Percentiles rank a stretch among this genome's conserved stretches.
Conservation (phyloP, 2,888 invertebrate genomes). For the Pegoplata infirma region DNA sequence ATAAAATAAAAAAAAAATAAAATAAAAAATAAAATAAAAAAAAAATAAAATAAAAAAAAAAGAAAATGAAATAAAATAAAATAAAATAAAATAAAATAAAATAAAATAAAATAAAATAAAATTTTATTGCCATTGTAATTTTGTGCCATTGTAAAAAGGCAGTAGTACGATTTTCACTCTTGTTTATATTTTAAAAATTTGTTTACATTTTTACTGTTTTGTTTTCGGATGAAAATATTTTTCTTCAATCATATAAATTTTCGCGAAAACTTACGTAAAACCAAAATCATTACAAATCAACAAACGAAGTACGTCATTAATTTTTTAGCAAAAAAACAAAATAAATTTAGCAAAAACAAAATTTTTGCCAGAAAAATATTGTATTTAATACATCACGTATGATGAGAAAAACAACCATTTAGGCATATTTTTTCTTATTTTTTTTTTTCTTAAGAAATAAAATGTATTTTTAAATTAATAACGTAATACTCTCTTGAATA, state of each 20-base stretch:
- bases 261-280: background rate
- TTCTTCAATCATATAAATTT: background rate
- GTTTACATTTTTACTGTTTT: constrained; percentile 9
- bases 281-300: background rate
- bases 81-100: no score
- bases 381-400: no score
- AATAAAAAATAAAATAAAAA: no score
- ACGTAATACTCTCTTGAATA: constrained; percentile 23
- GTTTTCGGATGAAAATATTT: background rate
- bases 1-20: no score
- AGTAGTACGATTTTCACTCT: background rate
- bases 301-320: background rate
- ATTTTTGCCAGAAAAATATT: no score
- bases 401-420: background rate
- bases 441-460: constrained; percentile 3
- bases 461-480: constrained; percentile 49
- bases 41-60: no score
- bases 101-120: no score
- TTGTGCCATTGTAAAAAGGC: background rate
- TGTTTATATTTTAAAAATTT: constrained; percentile 19
- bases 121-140: no score
- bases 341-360: background rate
- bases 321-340: background rate
- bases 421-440: constrained; percentile 17
- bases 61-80: no score